Percentiles rank a stretch among this genome's conserved stretches.
Conservation (phyloP, 2,113 vertebrate species). For the Notechis scutatus region DNA sequence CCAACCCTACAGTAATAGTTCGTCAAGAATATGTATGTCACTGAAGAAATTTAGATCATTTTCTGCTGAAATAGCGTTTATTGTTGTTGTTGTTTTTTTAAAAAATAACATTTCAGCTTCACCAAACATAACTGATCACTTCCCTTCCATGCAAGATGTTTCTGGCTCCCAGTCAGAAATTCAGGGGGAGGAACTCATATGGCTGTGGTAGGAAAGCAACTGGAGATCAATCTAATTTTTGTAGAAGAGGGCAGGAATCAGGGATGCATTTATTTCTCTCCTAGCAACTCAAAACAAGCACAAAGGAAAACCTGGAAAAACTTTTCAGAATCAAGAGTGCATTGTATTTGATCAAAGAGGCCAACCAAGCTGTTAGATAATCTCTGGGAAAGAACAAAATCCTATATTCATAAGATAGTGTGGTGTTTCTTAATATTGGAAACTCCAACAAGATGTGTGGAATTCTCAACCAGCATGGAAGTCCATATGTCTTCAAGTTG, state of each 20-base stretch:
- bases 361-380: not conserved
- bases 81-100: not conserved
- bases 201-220: not conserved
- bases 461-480: not conserved
- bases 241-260: not conserved
- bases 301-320: not conserved
- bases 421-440: not conserved
- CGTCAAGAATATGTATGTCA: not conserved
- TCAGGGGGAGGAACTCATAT: not conserved
- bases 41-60: not conserved
- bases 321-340: not conserved
- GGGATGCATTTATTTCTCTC: conserved; percentile 3
- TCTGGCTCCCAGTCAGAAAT: not conserved
- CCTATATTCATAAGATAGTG: not conserved
- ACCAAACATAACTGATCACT: not conserved
- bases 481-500: not conserved
- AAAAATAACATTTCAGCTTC: not conserved
- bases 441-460: not conserved
- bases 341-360: not conserved
- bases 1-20: not conserved
- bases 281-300: not conserved
- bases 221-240: not conserved
- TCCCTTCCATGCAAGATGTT: not conserved
- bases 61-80: not conserved
- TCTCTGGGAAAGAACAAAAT: not conserved